A percentile compares a stretch with the other conserved stretches of the same genome.
Evolutionary conservation across 1,140 invertebrate genomes (phyloP).

Genomic region (Trinorchestia longiramus): DNA sequence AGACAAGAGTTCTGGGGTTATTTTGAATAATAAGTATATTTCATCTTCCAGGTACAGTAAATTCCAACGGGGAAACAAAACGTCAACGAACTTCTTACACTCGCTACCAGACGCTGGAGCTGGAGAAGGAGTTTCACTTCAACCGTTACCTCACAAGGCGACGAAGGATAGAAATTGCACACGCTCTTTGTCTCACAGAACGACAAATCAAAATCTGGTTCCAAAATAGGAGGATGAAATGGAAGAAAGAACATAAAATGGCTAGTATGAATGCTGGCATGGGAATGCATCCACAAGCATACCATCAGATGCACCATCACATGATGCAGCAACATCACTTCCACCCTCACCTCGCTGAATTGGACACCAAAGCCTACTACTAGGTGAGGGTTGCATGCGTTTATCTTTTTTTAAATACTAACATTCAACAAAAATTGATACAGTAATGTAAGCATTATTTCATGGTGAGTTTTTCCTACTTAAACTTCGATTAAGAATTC

Average conservation of each 20-base stretch:
- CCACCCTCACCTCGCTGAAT: slow-evolving; percentile 66
- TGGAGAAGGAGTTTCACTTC: slow-evolving; percentile 98
- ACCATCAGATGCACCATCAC: slow-evolving; percentile 67
- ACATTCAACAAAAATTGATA: background rate
- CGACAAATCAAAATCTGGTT: slow-evolving; percentile 97
- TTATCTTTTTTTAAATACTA: background rate
- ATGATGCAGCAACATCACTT: slow-evolving; percentile 67
- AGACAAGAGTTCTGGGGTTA: no score
- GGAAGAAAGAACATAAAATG: slow-evolving; percentile 98
- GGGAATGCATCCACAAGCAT: slow-evolving; percentile 67
- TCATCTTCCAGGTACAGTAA: slow-evolving; percentile 63
- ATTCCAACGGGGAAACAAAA: slow-evolving; percentile 78
- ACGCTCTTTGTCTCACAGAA: slow-evolving; percentile 83
- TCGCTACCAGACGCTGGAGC: slow-evolving; percentile 93
- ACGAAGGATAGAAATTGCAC: slow-evolving; percentile 86
- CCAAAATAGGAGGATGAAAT: slow-evolving; percentile 98
- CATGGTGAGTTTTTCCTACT: no score
- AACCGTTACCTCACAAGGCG: slow-evolving; percentile 90
- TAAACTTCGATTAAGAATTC: no score
- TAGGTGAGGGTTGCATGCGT: slow-evolving; percentile 54
- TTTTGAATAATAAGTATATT: background rate
- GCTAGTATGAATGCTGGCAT: slow-evolving; percentile 67
- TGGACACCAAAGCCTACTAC: slow-evolving; percentile 67
- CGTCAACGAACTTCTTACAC: slow-evolving; percentile 95
- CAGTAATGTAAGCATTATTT: background rate